These are phyloP conservation scores for Melanostoma scalare DNA, from an alignment of 2,888 invertebrate genomes.

Conservation along the genomic window DNA sequence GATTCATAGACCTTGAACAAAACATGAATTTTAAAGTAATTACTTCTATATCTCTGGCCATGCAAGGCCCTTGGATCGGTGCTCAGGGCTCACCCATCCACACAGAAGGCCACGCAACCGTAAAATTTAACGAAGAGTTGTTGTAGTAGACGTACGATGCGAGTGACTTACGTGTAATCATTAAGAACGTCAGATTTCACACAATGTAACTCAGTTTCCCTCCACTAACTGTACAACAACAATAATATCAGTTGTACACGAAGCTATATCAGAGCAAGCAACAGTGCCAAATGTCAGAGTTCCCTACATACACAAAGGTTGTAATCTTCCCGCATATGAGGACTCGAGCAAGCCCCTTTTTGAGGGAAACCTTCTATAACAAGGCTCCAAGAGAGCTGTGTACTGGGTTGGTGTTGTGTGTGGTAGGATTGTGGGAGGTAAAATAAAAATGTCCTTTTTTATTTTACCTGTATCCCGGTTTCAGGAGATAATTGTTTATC, in stretches of 20 bases:
- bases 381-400: conserved; percentile 29
- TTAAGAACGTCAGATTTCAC: conserved; percentile 65
- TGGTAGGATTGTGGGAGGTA: neutral
- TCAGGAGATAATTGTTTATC: conserved; percentile 64
- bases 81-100: conserved; percentile 42
- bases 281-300: conserved; percentile 69
- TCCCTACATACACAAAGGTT: conserved; percentile 17
- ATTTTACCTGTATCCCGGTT: conserved; percentile 63
- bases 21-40: conserved; percentile 61
- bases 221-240: conserved; percentile 22
- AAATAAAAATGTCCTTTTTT: conserved; percentile 29
- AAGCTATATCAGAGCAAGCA: conserved; percentile 29
- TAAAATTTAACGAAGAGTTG: conserved; percentile 57
- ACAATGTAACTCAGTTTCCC: conserved; percentile 53
- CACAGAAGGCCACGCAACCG: conserved; percentile 47
- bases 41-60: conserved; percentile 43
- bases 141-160: conserved; percentile 1
- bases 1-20: conserved; percentile 14
- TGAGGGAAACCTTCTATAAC: conserved; percentile 51
- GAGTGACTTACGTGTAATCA: conserved; percentile 63
- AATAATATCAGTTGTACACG: conserved; percentile 4
- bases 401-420: neutral
- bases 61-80: conserved; percentile 7
- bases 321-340: conserved; percentile 14
- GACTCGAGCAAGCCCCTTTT: conserved; percentile 39